Percentiles rank a stretch among this genome's conserved stretches.
phyloP scores from a whole-genome alignment of 2,888 invertebrate species.

The Heteropelma amictum region DNA sequence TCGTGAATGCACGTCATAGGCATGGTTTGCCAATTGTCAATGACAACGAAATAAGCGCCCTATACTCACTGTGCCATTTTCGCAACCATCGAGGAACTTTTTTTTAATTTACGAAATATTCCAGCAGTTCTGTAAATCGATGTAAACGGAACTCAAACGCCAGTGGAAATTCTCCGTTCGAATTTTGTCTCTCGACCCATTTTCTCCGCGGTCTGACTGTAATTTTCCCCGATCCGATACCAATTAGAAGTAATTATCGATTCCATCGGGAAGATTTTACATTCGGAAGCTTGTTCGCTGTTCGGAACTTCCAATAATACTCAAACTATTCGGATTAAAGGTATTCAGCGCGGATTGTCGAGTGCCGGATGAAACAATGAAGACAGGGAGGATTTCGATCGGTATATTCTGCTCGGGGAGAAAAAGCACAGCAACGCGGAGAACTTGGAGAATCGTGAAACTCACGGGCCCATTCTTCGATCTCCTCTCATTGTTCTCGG shows the following conservation, averaged over 20 bases:
- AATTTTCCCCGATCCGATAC: constrained; percentile 1
- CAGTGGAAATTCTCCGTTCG: too few species aligned
- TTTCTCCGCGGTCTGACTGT: background rate
- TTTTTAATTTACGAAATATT: too few species aligned
- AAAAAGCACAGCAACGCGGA: constrained; percentile 9
- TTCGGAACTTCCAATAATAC: constrained; percentile 32
- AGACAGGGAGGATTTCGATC: background rate
- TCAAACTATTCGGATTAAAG: constrained; percentile 48
- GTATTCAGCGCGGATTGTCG: constrained; percentile 28
- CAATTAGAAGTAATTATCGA: constrained; percentile 27
- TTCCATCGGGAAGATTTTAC: background rate
- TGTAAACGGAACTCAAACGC: too few species aligned
- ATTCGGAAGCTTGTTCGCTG: background rate
- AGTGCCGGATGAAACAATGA: background rate
- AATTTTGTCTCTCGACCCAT: too few species aligned
- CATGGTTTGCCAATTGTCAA: too few species aligned
- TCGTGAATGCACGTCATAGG: background rate
- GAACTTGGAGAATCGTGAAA: constrained; percentile 44
- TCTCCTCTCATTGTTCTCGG: constrained; percentile 19
- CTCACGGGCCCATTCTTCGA: constrained; percentile 16
- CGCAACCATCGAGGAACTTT: too few species aligned
- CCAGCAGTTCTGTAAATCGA: too few species aligned
- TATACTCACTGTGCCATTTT: too few species aligned
- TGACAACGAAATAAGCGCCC: too few species aligned
- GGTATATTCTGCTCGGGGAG: constrained; percentile 2